Conservation (phyloP, 2,888 invertebrate species). For the Agrotis clavis region DNA sequence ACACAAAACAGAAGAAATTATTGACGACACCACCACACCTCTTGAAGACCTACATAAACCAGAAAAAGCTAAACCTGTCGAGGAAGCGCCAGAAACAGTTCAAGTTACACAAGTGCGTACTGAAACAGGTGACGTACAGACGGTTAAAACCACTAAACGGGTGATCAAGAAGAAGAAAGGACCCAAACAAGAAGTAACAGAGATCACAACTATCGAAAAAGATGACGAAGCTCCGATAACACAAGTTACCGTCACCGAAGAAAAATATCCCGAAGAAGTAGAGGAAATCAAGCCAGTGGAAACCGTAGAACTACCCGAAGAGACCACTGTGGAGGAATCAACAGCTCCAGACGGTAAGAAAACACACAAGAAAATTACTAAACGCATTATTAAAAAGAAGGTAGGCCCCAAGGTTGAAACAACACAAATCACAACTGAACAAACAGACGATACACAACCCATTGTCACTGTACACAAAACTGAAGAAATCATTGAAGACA, state of each 20-base stretch:
- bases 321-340: constrained; percentile 57
- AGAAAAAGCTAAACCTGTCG: background rate
- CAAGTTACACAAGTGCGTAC: constrained; percentile 67
- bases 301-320: constrained; percentile 68
- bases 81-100: constrained; percentile 28
- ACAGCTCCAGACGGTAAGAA: constrained; percentile 70
- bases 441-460: constrained; percentile 48
- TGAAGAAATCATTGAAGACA: constrained; percentile 17
- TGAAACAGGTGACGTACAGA: constrained; percentile 41
- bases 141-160: constrained; percentile 9
- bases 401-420: constrained; percentile 3
- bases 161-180: constrained; percentile 31
- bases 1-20: constrained; percentile 17
- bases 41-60: constrained; percentile 1
- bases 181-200: constrained; percentile 28
- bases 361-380: constrained; percentile 54
- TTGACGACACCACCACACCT: constrained; percentile 18
- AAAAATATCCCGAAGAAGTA: constrained; percentile 31
- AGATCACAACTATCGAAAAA: constrained; percentile 65
- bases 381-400: constrained; percentile 25
- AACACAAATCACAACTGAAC: constrained; percentile 20
- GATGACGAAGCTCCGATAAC: constrained; percentile 48
- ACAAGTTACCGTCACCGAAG: constrained; percentile 43
- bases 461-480: constrained; percentile 42
- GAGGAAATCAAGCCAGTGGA: constrained; percentile 37